Evolutionary conservation across 2,888 invertebrate species (phyloP).

Genomic region (Cantharis flavilabris): DNA sequence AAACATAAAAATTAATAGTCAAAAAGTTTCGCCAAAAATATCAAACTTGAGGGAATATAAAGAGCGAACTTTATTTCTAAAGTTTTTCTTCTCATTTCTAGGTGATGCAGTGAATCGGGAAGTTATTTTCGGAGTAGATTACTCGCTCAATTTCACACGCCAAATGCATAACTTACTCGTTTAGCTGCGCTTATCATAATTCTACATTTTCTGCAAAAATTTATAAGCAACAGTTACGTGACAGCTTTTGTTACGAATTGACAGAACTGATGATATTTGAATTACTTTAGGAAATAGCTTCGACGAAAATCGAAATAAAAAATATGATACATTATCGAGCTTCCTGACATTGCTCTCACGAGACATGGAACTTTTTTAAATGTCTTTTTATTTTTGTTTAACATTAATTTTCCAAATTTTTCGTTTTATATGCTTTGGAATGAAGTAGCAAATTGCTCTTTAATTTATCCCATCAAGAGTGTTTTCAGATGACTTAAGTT

Average conservation of each 20-base stretch:
- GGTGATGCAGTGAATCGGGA: conserved; percentile 20
- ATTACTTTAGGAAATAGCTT: not conserved
- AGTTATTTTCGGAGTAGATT: conserved; percentile 30
- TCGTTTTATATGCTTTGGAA: not conserved
- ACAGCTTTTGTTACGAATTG: conserved; percentile 17
- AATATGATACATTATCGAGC: not conserved
- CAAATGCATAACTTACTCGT: conserved; percentile 30
- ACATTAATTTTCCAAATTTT: not conserved
- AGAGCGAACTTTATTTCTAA: conserved; percentile 10
- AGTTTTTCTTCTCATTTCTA: conserved; percentile 15
- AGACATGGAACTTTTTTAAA: not conserved
- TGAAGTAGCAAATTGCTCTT: not conserved
- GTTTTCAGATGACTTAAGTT: not conserved
- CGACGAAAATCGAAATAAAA: not conserved
- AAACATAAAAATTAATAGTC: not conserved
- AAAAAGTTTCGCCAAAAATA: not conserved
- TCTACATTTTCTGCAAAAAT: conserved; percentile 10
- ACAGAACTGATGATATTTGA: not conserved
- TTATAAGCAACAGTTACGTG: conserved; percentile 14
- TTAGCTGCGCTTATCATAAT: conserved; percentile 23
- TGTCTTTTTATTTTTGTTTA: not conserved
- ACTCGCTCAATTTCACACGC: conserved; percentile 42
- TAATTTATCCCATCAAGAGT: not conserved
- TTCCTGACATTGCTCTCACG: not conserved
- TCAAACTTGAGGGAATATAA: not conserved